These are phyloP conservation scores for Acromyrmex echinatior DNA, from an alignment of 1,140 invertebrate species.

Conservation along the genomic window DNA sequence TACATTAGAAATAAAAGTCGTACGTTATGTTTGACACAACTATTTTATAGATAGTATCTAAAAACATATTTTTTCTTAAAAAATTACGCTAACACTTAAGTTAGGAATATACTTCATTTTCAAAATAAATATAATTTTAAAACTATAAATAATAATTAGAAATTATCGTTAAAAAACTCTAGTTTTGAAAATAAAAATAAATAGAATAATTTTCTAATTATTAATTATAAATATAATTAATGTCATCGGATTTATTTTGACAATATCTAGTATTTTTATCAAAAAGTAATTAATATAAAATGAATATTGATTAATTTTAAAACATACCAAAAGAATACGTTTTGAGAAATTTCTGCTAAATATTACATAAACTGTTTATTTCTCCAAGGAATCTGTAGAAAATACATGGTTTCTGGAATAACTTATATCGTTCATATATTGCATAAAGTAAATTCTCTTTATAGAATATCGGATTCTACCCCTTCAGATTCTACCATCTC, in stretches of 20 bases:
- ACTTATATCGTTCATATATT: slow-evolving; percentile 5
- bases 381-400: background rate
- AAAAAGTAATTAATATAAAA: background rate
- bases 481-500: background rate
- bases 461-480: background rate
- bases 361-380: background rate
- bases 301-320: background rate
- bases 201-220: background rate
- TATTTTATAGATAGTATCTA: background rate
- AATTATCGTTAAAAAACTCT: background rate
- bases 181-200: slow-evolving; percentile 13
- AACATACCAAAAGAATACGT: background rate
- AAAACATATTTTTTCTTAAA: background rate
- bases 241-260: background rate
- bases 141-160: background rate
- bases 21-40: background rate
- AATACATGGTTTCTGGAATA: background rate
- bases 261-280: background rate
- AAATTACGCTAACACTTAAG: background rate
- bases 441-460: slow-evolving; percentile 21
- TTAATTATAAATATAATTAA: slow-evolving; percentile 25
- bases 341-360: background rate
- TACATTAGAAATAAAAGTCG: background rate
- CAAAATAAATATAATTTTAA: background rate
- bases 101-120: background rate